Conservation (phyloP, 2,113 vertebrate species). For the Daphoenositta chrysoptera region DNA sequence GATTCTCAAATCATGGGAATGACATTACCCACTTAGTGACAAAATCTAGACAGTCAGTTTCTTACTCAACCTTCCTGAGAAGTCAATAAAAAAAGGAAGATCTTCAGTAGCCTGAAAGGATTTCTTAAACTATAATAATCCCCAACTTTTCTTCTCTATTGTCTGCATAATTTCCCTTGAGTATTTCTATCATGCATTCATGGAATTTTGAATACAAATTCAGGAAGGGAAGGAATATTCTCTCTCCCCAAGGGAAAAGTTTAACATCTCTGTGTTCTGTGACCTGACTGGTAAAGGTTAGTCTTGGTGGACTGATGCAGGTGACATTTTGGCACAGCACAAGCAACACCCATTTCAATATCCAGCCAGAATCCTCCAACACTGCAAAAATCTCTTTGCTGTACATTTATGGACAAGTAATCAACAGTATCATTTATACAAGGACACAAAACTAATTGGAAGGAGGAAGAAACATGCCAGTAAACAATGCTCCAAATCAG, state of each 20-base stretch:
- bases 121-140: neutral
- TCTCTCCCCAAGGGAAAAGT: neutral
- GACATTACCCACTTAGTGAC: neutral
- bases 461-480: neutral
- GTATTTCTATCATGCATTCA: neutral
- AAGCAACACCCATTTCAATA: neutral
- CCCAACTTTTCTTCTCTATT: neutral
- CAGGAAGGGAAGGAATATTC: neutral
- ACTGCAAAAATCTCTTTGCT: neutral
- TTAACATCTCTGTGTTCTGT: neutral
- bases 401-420: neutral
- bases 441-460: neutral
- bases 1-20: neutral
- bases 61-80: neutral
- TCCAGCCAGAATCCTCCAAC: neutral
- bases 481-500: neutral
- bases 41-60: neutral
- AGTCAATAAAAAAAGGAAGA: neutral
- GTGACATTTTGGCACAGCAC: neutral
- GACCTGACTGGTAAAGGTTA: neutral
- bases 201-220: neutral
- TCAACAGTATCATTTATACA: neutral
- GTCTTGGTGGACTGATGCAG: neutral
- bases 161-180: neutral
- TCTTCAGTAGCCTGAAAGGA: neutral